Conservation (phyloP, 1,140 invertebrate species). For the Andrena cerasifolii region DNA sequence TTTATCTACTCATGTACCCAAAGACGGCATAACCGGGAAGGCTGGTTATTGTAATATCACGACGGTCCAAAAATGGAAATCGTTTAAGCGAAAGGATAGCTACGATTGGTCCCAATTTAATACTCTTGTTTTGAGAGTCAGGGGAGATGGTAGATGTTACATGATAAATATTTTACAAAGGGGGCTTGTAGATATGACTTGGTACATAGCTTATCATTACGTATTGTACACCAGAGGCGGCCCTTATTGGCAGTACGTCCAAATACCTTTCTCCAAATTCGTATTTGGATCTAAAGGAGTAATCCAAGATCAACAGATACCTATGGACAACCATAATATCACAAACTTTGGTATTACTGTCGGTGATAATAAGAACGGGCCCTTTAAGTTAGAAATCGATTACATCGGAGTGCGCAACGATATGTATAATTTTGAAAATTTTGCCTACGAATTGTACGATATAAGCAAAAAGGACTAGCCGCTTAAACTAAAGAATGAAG, state of each 20-base stretch:
- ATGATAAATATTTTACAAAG: conserved; percentile 88
- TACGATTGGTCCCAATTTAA: conserved; percentile 91
- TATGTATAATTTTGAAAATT: conserved; percentile 89
- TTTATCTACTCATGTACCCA: conserved; percentile 87
- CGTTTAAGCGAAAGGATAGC: conserved; percentile 89
- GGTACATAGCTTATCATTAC: conserved; percentile 93
- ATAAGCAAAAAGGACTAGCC: not conserved
- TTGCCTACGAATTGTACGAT: conserved; percentile 94
- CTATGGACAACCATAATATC: conserved; percentile 86
- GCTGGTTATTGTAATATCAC: conserved; percentile 91
- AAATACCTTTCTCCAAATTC: conserved; percentile 98
- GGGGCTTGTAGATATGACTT: conserved; percentile 89
- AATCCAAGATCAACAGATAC: conserved; percentile 91
- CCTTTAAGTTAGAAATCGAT: conserved; percentile 96
- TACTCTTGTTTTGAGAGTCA: conserved; percentile 91
- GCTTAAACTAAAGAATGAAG: not conserved
- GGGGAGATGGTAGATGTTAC: conserved; percentile 96
- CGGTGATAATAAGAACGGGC: conserved; percentile 90
- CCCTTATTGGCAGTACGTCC: conserved; percentile 96
- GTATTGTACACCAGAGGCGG: conserved; percentile 95
- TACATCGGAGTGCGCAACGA: conserved; percentile 93
- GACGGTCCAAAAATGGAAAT: conserved; percentile 87
- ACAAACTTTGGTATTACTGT: conserved; percentile 91
- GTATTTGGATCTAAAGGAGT: conserved; percentile 91
- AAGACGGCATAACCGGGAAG: conserved; percentile 89